Base-by-base conservation (phyloP, 2,797 vertebrate species). In the Graptemys geographica region DNA sequence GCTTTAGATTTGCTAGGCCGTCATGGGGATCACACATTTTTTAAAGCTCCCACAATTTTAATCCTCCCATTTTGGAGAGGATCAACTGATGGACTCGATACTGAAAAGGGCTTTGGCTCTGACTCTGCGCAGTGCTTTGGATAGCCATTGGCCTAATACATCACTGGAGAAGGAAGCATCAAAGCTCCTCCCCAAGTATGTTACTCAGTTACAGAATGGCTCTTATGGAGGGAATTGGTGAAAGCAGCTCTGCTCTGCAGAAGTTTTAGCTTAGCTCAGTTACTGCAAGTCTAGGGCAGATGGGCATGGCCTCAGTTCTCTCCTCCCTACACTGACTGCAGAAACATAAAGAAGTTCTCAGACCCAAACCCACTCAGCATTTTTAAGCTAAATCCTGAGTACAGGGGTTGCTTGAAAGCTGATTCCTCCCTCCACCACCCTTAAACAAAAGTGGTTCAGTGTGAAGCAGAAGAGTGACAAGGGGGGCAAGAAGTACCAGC, bases 21-120 rank as follows among this genome's bases (percentile, higher is more conserved):
- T 96, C 95, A 94, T 53, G 82, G 96, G 87, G 95, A 27, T 33
- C 52, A 37, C 85, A 94, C 90, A 93, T 94, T 97, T 86, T 92
- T 90, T 92, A 95, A 95, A 56, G 59, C 72, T 94, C 90, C 82
- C 88, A 62, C 80, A 92, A 94, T 82, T 89, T 80, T 86, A 79
- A 94, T 78, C 93, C 94, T 96, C 95, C 94, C 83, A 86, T 92
- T 89, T 95, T 93, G 87, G 92, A 94, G 93, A 94, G 89, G 96
- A 96, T 87, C 96, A 94, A 9, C 33, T 33, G 31, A 65, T 65
- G 16, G 62, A 65, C 62, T 65, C 62, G 9, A n/a, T n/a, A 65
- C 33, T 65, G 33, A 65, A 65, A 16, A 19, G 8, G 33, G 31
- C 33, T 65, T 65, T 65, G 33, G 33, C 33, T 65, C 33, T n/a